Evolutionary conservation across 1,140 invertebrate species (phyloP), one percentile per base, ranked within the genome.

Genomic region (Wiebesia pumilae): DNA sequence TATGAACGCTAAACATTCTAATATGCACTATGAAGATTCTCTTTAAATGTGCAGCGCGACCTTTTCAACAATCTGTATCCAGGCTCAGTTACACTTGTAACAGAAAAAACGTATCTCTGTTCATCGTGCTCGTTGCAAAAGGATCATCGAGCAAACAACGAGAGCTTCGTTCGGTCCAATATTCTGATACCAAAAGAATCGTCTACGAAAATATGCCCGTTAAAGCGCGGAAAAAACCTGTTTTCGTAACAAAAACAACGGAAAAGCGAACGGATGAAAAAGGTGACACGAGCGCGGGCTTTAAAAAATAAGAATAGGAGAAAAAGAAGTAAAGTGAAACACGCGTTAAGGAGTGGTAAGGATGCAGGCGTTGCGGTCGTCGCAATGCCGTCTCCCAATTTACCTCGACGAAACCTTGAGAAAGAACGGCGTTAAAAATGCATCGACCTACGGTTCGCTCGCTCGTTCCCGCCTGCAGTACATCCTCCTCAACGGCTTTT

Each of bases 321-420:
- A n/a, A 62, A n/a, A n/a, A n/a, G n/a, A n/a, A n/a, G n/a, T n/a
- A n/a, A n/a, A n/a, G n/a, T n/a, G n/a, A n/a, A n/a, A n/a, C n/a
- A n/a, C n/a, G n/a, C n/a, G n/a, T n/a, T n/a, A n/a, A n/a, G n/a
- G n/a, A n/a, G n/a, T n/a, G n/a, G n/a, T n/a, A n/a, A n/a, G n/a
- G n/a, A n/a, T n/a, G n/a, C n/a, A 27, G 33, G 73, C 21, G 62
- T 9, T 10, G 43, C n/a, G 14, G 30, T 21, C 71, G 47, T 77
- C 69, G 75, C 81, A 83, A 83, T 77, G 71, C 51, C 79, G 84
- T 81, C 54, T 81, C 78, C 84, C 79, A 75, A 86, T 86, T 86
- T 73, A 81, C 83, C 73, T 75, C 81, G 62, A 75, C 62, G 81
- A 40, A 79, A 79, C 54, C 75, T 84, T 47, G 84, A 58, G 30